phyloP scores from a whole-genome alignment of 2,888 invertebrate species.

The Microdon myrmicae region DNA sequence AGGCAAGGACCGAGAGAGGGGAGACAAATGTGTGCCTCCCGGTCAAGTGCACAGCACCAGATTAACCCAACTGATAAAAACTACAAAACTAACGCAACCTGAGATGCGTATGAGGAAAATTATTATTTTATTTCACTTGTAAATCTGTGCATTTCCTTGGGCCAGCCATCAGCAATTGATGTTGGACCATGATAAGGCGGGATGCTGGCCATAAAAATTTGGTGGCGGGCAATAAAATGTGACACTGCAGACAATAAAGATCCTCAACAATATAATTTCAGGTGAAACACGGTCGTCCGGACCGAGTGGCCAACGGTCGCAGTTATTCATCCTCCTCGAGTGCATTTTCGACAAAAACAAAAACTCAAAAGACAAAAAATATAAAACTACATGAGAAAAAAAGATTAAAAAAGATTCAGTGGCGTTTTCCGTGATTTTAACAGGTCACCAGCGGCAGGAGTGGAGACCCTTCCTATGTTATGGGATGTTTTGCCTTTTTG shows the following conservation, averaged over 20 bases:
- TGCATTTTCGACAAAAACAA: no score
- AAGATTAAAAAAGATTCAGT: conserved; percentile 30
- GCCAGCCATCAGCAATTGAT: conserved; percentile 45
- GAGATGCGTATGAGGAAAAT: conserved; percentile 34
- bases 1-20: conserved; percentile 11
- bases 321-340: conserved; percentile 15
- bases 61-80: conserved; percentile 16
- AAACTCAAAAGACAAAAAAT: neutral
- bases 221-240: conserved; percentile 51
- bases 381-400: neutral
- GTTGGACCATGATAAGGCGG: conserved; percentile 33
- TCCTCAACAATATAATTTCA: conserved; percentile 51
- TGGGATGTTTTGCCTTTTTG: conserved; percentile 24
- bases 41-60: conserved; percentile 31
- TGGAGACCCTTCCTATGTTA: conserved; percentile 1
- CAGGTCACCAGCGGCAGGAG: no score
- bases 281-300: conserved; percentile 41
- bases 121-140: conserved; percentile 47
- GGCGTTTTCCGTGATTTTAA: conserved; percentile 51
- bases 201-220: conserved; percentile 48
- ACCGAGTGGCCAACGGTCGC: conserved; percentile 16
- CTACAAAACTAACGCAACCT: conserved; percentile 19
- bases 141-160: conserved; percentile 30
- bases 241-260: conserved; percentile 50
- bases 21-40: conserved; percentile 15